Base-by-base conservation (phyloP, 35 echinoderm and acorn worm genomes). In the Hemicentrotus pulcherrimus region DNA sequence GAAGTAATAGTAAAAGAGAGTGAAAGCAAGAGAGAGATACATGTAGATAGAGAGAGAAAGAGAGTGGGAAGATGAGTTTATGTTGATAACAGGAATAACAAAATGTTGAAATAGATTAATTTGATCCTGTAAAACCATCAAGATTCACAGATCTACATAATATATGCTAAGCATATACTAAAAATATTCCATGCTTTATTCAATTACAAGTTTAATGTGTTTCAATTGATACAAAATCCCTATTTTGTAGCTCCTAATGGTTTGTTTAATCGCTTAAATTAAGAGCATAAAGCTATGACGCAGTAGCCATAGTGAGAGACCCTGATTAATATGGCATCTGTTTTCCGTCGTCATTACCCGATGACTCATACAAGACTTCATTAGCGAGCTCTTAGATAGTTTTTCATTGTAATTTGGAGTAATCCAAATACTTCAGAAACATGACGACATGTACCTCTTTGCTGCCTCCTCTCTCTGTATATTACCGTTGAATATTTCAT, bases 401-500 rank as follows among this genome's bases (percentile, higher is more conserved):
- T 45, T 90, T 90, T 90, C 46, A 33, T 90, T 90, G 88, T 90
- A 90, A 90, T 90, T 90, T 90, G 32, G 88, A 45, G 32, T 90
- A 15, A 90, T 90, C 46, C 32, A 16, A 47, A 47, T 45, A 19
- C 32, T 30, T 47, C 30, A 90, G 88, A 90, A 90, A 90, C 31
- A 90, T 41, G 88, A 90, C 88, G 88, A 32, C 88, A 90, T 33
- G 32, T 47, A 45, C 88, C 88, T 90, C 32, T 90, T 90, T 32
- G 32, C 88, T 47, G 88, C 32, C 19, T 78, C 61, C 24, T n/a
- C 22, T 55, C 50, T 22, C 65, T 78, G 65, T 0, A n/a, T 78
- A 78, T 78, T 78, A 78, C 15, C 65, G 5, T 5, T 78, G 65
- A 78, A 78, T 78, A 78, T 78, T 78, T 78, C 65, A 78, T 78